Percentiles rank a stretch among this genome's conserved stretches.
phyloP scores from a whole-genome alignment of 2,888 invertebrate species.

The Adineta ricciae region DNA sequence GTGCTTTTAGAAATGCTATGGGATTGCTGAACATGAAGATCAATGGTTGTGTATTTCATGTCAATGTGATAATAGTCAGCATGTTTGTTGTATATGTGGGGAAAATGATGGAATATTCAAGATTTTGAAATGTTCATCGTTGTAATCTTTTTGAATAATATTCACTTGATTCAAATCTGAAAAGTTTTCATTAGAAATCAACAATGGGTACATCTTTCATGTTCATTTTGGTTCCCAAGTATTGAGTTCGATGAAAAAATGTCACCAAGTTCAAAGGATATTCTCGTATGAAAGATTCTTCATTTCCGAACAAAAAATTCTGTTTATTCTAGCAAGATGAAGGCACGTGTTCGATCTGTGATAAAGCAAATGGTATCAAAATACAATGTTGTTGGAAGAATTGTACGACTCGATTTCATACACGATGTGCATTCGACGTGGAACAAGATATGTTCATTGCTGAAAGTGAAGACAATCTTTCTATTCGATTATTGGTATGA shows the following conservation, averaged over 20 bases:
- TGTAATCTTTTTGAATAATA: neutral
- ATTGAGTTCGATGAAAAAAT: constrained; percentile 8
- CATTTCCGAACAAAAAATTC: neutral
- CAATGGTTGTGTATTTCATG: neutral
- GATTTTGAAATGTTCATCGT: neutral
- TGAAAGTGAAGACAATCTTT: neutral
- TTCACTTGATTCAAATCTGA: neutral
- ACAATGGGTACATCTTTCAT: neutral
- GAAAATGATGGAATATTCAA: neutral
- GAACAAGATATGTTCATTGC: neutral
- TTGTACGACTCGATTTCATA: neutral
- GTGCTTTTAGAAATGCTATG: neutral
- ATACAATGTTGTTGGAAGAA: neutral
- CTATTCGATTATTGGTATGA: neutral
- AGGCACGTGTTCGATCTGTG: neutral
- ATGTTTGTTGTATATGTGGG: neutral
- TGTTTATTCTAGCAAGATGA: neutral
- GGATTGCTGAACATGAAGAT: neutral
- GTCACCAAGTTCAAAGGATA: neutral
- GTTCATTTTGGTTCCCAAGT: neutral
- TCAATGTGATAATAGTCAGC: neutral
- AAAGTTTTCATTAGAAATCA: neutral
- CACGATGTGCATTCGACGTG: neutral
- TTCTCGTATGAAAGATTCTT: neutral
- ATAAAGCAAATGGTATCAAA: neutral